Conservation (phyloP, 2,888 invertebrate genomes). For the Encarsia formosa region DNA sequence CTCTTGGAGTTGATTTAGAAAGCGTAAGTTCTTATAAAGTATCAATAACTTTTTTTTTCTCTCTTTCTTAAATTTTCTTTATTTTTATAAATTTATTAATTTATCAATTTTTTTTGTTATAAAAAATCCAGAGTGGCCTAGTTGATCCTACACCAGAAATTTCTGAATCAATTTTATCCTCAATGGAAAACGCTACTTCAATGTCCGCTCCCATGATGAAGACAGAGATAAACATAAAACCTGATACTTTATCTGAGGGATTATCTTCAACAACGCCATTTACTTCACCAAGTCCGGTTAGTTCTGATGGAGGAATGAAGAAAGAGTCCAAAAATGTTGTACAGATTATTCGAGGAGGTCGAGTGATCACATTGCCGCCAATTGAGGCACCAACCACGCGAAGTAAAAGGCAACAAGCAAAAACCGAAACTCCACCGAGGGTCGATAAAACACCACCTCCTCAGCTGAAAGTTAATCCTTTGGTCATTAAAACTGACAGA, state of each 20-base stretch:
- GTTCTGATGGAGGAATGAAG: conserved; percentile 4
- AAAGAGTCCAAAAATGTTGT: conserved; percentile 58
- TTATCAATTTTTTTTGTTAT: not conserved
- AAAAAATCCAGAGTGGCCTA: conserved; percentile 34
- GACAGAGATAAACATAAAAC: not conserved
- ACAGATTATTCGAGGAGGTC: conserved; percentile 72
- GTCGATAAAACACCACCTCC: conserved; percentile 8
- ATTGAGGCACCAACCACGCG: conserved; percentile 80
- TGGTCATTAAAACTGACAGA: conserved; percentile 24
- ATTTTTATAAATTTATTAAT: too few relatives aligned
- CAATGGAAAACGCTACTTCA: conserved; percentile 19
- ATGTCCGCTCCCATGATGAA: conserved; percentile 2
- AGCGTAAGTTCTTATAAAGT: too few relatives aligned
- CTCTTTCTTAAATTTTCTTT: too few relatives aligned
- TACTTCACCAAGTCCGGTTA: not conserved
- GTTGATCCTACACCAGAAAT: conserved; percentile 31
- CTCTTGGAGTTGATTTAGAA: conserved; percentile 37
- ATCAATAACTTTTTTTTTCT: too few relatives aligned
- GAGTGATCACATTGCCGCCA: conserved; percentile 74
- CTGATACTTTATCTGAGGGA: not conserved
- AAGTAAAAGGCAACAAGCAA: conserved; percentile 59
- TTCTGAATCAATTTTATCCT: conserved; percentile 32
- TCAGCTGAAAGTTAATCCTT: conserved; percentile 14
- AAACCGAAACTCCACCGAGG: conserved; percentile 27
- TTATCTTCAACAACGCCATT: not conserved